Conservation (phyloP, 2,888 invertebrate species). For the Melipona beecheii region DNA sequence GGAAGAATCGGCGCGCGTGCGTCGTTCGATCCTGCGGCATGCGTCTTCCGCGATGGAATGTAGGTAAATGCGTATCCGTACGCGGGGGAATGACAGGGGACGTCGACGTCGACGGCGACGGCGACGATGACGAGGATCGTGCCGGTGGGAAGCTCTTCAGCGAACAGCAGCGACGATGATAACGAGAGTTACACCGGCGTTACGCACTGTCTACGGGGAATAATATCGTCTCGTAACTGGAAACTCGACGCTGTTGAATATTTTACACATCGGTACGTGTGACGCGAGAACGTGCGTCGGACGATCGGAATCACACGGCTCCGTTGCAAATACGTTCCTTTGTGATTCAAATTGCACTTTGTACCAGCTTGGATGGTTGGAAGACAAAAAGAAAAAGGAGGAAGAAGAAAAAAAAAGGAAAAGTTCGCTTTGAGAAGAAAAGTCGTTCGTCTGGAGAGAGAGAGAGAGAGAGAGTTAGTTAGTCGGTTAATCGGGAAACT, state of each 20-base stretch:
- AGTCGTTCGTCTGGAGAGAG: background rate
- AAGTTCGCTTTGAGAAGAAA: background rate
- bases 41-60: slow-evolving; percentile 22
- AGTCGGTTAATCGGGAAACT: slow-evolving; percentile 7
- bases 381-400: background rate
- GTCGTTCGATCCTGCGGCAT: slow-evolving; percentile 46
- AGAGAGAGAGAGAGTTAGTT: background rate
- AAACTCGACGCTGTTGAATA: slow-evolving; percentile 58
- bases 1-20: slow-evolving; percentile 37
- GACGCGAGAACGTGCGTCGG: background rate
- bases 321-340: background rate
- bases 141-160: slow-evolving; percentile 19
- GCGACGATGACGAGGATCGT: slow-evolving; percentile 11
- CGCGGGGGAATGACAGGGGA: background rate
- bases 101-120: slow-evolving; percentile 1
- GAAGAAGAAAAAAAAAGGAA: no score
- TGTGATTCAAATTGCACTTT: slow-evolving; percentile 24
- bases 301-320: slow-evolving; percentile 6
- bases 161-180: slow-evolving; percentile 53
- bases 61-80: slow-evolving; percentile 2
- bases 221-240: slow-evolving; percentile 56
- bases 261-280: slow-evolving; percentile 52
- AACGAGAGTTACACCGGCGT: slow-evolving; percentile 60
- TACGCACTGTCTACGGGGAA: slow-evolving; percentile 59
- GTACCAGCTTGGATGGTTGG: background rate